Evolutionary conservation across 1,140 invertebrate species (phyloP).

Genomic region (Anoplolepis gracilipes): DNA sequence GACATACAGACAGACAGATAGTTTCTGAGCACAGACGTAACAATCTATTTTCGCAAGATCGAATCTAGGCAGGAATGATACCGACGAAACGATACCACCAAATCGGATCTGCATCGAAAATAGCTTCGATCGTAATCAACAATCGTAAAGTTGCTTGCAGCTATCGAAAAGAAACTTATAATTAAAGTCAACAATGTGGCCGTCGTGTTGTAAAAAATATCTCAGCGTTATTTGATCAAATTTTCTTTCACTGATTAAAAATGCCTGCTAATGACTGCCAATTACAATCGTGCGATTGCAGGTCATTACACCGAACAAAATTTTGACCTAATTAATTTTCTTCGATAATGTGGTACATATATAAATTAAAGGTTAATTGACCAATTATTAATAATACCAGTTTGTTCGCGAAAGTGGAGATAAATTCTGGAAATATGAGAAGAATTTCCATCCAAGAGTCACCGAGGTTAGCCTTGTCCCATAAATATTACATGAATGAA

Average conservation of each 20-base stretch:
- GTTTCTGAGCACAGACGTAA: background rate
- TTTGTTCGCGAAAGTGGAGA: background rate
- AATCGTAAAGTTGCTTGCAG: background rate
- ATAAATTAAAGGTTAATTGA: slow-evolving; percentile 17
- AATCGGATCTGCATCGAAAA: slow-evolving; percentile 11
- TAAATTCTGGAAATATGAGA: slow-evolving; percentile 56
- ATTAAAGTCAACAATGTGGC: background rate
- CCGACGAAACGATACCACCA: background rate
- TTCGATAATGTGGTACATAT: background rate
- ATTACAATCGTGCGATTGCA: background rate
- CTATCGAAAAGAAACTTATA: background rate
- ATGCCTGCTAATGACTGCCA: background rate
- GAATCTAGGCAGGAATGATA: slow-evolving; percentile 25
- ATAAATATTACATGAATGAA: slow-evolving; percentile 59
- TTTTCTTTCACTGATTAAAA: slow-evolving; percentile 18
- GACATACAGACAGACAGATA: background rate
- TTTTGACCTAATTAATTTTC: background rate
- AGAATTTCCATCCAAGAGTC: slow-evolving; percentile 30
- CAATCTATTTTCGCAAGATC: slow-evolving; percentile 42
- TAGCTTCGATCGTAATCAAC: background rate
- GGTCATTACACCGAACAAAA: background rate
- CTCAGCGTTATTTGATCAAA: background rate
- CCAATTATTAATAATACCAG: background rate
- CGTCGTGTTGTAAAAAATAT: background rate
- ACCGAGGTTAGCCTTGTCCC: slow-evolving; percentile 58